Conservation (phyloP, 2,797 vertebrate species). For the Poliocrania exsul region DNA sequence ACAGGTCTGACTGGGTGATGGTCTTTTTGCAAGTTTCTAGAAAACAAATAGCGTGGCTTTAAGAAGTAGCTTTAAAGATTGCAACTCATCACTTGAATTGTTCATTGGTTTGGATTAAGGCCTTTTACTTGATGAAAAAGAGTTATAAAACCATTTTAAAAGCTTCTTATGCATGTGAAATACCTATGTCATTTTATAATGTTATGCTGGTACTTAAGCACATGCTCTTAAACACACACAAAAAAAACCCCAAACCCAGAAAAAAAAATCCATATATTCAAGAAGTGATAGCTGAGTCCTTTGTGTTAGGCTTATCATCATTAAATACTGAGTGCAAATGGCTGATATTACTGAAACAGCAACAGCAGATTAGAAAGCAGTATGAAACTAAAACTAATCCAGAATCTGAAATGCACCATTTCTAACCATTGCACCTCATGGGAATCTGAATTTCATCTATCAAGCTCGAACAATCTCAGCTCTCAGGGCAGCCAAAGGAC, state of each 20-base stretch:
- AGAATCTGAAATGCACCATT: not conserved
- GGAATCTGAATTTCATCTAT: not conserved
- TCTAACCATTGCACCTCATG: not conserved
- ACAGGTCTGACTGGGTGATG: not conserved
- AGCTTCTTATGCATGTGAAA: slow-evolving; percentile 4
- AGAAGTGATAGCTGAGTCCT: not conserved
- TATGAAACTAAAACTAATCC: not conserved
- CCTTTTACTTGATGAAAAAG: slow-evolving; percentile 37
- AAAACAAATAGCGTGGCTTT: not conserved
- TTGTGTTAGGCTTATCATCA: not conserved
- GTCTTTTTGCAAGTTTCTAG: not conserved
- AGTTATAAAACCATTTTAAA: slow-evolving; percentile 35
- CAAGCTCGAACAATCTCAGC: not conserved
- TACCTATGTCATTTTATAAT: not conserved
- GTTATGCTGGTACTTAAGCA: not conserved
- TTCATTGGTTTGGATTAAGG: slow-evolving; percentile 8
- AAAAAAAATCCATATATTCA: not conserved
- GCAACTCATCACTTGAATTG: not conserved
- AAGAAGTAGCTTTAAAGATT: slow-evolving; percentile 11
- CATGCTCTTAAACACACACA: not conserved
- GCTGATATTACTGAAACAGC: not conserved
- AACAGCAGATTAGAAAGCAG: not conserved
- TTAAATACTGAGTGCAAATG: not conserved
- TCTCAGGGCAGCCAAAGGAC: not conserved
- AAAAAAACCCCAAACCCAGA: not conserved